Evolutionary conservation across 2,888 invertebrate genomes (phyloP), one percentile per base, ranked within the genome.

Genomic region (Nomada flava): DNA sequence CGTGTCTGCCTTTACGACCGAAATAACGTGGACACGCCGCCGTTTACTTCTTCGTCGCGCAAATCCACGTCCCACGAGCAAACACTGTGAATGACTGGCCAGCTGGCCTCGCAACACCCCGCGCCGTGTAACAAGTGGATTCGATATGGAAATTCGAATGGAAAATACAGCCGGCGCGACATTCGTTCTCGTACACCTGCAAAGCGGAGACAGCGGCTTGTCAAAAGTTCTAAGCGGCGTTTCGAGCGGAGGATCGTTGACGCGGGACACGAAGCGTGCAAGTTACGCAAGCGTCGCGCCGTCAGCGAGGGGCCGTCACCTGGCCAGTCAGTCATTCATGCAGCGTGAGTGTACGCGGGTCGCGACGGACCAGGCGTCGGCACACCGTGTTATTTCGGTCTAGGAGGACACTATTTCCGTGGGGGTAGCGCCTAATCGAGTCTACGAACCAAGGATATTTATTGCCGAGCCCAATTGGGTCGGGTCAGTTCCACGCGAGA

Each of bases 1-100:
- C 72, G 53, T 79, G 84, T 76, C 77, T 63, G 87, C 82, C 87
- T 76, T 87, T 84, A 84, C 87, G 89, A 85, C 81, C 82, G 73
- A 88, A 87, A 89, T 89, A 89, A 89, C 87, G 80, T 9, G 74
- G 76, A 76, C 63, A 69, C 79, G 71, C 74, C 69, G 59, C 52
- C n/a, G n/a, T 69, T 59, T 29, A 60, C 84, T 73, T 76, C 80
- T 73, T 26, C 26, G 26, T 2, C 2, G 26, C 26, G 2, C 26
- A 2, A 26, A 26, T 2, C 2, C 36, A 76, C 81, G 81, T 81
- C 57, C 70, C 62, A 23, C 55, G 62, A 52, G 53, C 59, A 57
- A 52, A 59, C 83, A 69, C 36, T 36, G 52, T 70, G 86, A 85
- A 85, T 85, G 85, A 86, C 86, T 75, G 74, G 57, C 84, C 82